Percentiles rank a stretch among this genome's conserved stretches.
phyloP scores from a whole-genome alignment of 2,797 vertebrate species.

The Trichosurus vulpecula region DNA sequence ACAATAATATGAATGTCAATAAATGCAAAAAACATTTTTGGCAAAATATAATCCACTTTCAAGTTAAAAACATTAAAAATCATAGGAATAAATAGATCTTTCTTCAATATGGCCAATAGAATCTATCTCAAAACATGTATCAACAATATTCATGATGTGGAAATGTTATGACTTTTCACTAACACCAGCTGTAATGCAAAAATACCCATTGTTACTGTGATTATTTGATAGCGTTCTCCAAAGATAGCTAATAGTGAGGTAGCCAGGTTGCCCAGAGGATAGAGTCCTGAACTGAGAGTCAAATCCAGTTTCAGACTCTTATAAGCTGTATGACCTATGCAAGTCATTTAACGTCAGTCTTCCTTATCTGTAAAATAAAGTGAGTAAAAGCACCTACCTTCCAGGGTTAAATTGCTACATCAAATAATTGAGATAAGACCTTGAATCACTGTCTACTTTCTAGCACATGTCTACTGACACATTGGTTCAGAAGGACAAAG shows the following conservation, averaged over 20 bases:
- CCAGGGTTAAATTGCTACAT: neutral
- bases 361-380: neutral
- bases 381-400: neutral
- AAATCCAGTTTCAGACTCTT: too few species aligned
- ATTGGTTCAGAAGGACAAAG: neutral
- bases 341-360: neutral
- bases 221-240: neutral
- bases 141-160: neutral
- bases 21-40: too few species aligned
- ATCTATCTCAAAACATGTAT: neutral
- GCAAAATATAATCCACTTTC: neutral
- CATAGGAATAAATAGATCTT: neutral
- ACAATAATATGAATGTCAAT: too few species aligned
- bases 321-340: too few species aligned
- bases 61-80: neutral
- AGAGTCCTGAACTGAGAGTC: neutral
- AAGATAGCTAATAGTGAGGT: neutral
- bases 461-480: neutral
- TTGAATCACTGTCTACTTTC: neutral
- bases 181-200: neutral
- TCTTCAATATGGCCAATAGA: neutral
- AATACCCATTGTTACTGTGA: neutral
- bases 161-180: neutral
- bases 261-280: neutral
- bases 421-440: neutral